phyloP scores from a whole-genome alignment of 2,888 invertebrate species.

The Dysmachus trigonus region DNA sequence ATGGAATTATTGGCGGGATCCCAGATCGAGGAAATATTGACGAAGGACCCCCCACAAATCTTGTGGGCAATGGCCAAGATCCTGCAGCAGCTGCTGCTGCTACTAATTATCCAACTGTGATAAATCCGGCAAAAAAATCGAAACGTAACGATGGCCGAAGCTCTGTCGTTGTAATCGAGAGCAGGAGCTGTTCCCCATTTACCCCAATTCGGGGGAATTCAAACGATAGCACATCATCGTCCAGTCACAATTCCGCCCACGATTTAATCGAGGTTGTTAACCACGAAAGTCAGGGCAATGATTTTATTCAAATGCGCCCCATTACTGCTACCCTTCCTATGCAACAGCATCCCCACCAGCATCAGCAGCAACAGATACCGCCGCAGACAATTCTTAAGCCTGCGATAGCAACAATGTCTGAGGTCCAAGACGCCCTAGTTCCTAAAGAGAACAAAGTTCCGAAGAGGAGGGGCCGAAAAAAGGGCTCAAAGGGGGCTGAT shows the following conservation, averaged over 20 bases:
- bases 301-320: conserved; percentile 21
- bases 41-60: neutral
- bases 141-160: neutral
- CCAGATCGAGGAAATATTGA: neutral
- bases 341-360: conserved; percentile 24
- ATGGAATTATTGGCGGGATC: too few species aligned
- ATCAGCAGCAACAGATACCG: neutral
- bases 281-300: conserved; percentile 44
- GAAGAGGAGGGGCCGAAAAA: conserved; percentile 63
- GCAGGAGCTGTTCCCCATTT: conserved; percentile 49
- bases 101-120: neutral
- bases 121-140: neutral
- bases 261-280: conserved; percentile 53
- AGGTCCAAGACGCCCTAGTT: neutral
- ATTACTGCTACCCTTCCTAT: neutral
- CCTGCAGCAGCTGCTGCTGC: neutral
- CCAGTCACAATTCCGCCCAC: conserved; percentile 52
- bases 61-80: neutral
- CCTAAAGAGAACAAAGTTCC: conserved; percentile 51
- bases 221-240: conserved; percentile 43
- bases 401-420: neutral
- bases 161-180: conserved; percentile 45
- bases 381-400: neutral
- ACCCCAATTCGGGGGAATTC: conserved; percentile 20
- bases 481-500: conserved; percentile 63